Base-by-base conservation (phyloP, 2,797 vertebrate genomes). In the Mareca strepera region DNA sequence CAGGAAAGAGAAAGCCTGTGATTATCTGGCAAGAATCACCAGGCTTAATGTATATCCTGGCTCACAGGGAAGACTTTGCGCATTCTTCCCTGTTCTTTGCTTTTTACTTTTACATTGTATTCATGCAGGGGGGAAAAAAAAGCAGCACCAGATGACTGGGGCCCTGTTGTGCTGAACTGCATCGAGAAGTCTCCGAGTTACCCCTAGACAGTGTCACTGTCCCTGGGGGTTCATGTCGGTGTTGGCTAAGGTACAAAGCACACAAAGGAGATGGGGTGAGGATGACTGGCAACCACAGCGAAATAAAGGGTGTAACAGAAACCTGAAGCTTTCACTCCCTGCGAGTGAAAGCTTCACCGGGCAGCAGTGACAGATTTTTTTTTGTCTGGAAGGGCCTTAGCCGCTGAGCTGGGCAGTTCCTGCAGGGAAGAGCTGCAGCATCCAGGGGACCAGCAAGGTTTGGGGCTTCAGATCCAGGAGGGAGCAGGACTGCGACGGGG, bases 1-100 rank as follows among this genome's bases (percentile, higher is more conserved):
- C n/a, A 69, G 90, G 87, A 91, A 78, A 91, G 82, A 1, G 0
- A 93, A 82, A 93, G 46, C 52, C 83, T 87, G 21, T 80, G 82
- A 76, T 92, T 94, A 81, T n/a, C 39, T 1, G 50, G 50, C 50
- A 50, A 50, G 50, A 15, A 50, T 50, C 50, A 26, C 5, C 14
- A 26, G 25, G 25, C 48, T 50, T 50, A 26, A 50, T 50, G 8
- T 9, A 50, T 15, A 50, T 8, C 10, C n/a, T 91, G 90, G 11
- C 41, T 89, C 82, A 88, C 60, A 78, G 62, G 25, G 25, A 50
- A 66, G 37, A 86, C 88, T 41, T 9, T 44, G 41, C 50, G 18
- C 46, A 52, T 76, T 29, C 28, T 95, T 91, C 2, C 1, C 31
- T 15, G 4, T 91, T 72, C 44, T 58, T 62, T 75, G 56, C 22